Evolutionary conservation across 1,140 invertebrate genomes (phyloP).

Genomic region (Pteromalus puparum): DNA sequence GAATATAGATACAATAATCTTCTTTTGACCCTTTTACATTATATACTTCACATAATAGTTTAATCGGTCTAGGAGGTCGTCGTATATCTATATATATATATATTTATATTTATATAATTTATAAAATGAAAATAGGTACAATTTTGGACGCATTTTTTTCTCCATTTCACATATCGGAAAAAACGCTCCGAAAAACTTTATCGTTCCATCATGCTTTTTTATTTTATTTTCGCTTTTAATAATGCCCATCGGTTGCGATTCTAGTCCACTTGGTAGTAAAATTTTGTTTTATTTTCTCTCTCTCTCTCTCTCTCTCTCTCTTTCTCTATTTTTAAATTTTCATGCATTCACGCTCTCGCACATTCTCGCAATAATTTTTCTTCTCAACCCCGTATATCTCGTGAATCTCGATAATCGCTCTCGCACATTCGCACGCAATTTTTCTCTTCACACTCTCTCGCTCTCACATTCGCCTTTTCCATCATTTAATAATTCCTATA

Average conservation of each 20-base stretch:
- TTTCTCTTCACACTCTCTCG: slow-evolving; percentile 53
- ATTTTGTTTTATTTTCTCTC: slow-evolving; percentile 67
- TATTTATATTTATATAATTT: slow-evolving; percentile 71
- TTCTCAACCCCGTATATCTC: slow-evolving; percentile 13
- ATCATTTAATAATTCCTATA: slow-evolving; percentile 59
- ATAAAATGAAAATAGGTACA: slow-evolving; percentile 77
- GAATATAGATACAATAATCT: slow-evolving; percentile 75
- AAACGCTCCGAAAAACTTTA: slow-evolving; percentile 73
- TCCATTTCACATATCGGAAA: slow-evolving; percentile 65
- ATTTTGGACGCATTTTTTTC: slow-evolving; percentile 74
- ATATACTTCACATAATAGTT: slow-evolving; percentile 64
- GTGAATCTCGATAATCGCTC: slow-evolving; percentile 6
- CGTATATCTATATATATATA: slow-evolving; percentile 74
- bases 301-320: slow-evolving; percentile 56
- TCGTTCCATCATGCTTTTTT: slow-evolving; percentile 60
- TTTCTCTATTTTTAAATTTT: slow-evolving; percentile 55
- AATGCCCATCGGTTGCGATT: slow-evolving; percentile 77
- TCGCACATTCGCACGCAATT: slow-evolving; percentile 48
- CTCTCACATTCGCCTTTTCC: slow-evolving; percentile 59
- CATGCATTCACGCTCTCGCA: slow-evolving; percentile 50
- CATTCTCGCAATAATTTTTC: slow-evolving; percentile 54
- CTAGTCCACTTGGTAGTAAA: slow-evolving; percentile 76
- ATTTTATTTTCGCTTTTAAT: slow-evolving; percentile 66
- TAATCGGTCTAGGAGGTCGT: slow-evolving; percentile 71
- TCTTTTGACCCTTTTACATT: slow-evolving; percentile 66